These are phyloP conservation scores for Sarcophaga peregrina DNA, from an alignment of 1,140 invertebrate species.

Conservation along the genomic window DNA sequence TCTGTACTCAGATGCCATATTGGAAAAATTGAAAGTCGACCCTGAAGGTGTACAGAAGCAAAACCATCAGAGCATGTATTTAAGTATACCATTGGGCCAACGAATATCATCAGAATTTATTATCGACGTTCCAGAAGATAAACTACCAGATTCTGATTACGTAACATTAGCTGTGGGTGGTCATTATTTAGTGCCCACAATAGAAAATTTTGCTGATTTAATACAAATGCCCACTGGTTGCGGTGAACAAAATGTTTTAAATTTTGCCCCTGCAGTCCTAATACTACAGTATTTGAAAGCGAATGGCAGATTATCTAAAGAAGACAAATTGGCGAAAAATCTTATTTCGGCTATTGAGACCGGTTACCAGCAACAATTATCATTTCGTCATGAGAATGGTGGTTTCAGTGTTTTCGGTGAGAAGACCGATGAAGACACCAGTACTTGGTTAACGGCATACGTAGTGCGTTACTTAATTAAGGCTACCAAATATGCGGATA, in stretches of 20 bases:
- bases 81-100: slow-evolving; percentile 75
- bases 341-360: slow-evolving; percentile 73
- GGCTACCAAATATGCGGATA: slow-evolving; percentile 81
- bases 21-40: slow-evolving; percentile 78
- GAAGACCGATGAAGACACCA: slow-evolving; percentile 78
- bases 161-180: slow-evolving; percentile 80
- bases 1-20: slow-evolving; percentile 78
- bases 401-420: slow-evolving; percentile 96
- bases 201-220: slow-evolving; percentile 80
- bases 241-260: slow-evolving; percentile 96
- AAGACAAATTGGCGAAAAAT: slow-evolving; percentile 42
- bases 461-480: slow-evolving; percentile 89
- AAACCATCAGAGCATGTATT: slow-evolving; percentile 78
- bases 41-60: slow-evolving; percentile 84
- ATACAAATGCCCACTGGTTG: slow-evolving; percentile 67
- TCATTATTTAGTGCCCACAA: slow-evolving; percentile 80
- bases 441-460: slow-evolving; percentile 97
- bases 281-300: slow-evolving; percentile 80
- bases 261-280: slow-evolving; percentile 92
- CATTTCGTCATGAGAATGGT: slow-evolving; percentile 87
- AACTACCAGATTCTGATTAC: slow-evolving; percentile 76
- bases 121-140: slow-evolving; percentile 76
- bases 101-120: slow-evolving; percentile 71
- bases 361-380: slow-evolving; percentile 92
- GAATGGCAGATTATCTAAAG: slow-evolving; percentile 78